A percentile compares a stretch with the other conserved stretches of the same genome.
phyloP scores from a whole-genome alignment of 2,797 vertebrate genomes.

The Lepidocolaptes lacrymiger region DNA sequence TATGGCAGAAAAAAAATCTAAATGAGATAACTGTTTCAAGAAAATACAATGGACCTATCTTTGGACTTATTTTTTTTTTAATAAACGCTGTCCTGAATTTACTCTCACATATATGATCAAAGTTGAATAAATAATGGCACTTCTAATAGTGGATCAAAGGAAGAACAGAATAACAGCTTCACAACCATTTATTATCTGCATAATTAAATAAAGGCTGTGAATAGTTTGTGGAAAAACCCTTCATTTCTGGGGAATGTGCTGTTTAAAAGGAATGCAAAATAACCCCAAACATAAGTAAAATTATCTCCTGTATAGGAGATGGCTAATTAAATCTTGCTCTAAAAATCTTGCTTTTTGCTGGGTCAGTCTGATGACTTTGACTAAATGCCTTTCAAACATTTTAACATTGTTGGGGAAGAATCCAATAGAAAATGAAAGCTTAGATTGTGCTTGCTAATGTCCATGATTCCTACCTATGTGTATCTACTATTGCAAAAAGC shows the following conservation, averaged over 20 bases:
- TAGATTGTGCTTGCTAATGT: background rate
- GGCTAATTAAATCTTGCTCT: conserved; percentile 8
- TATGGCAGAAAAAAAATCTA: background rate
- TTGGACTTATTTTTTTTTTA: background rate
- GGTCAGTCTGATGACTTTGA: background rate
- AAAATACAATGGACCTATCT: background rate
- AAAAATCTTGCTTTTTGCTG: background rate
- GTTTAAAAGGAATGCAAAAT: conserved; percentile 51
- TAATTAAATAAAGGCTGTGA: conserved; percentile 46
- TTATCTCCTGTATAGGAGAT: background rate
- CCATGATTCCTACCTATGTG: background rate
- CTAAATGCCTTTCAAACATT: background rate
- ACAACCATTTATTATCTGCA: conserved; percentile 24
- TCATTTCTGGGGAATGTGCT: background rate
- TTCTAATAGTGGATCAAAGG: conserved; percentile 22
- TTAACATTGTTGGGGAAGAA: background rate
- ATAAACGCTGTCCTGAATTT: conserved; percentile 27
- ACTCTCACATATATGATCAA: background rate
- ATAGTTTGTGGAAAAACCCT: conserved; percentile 13
- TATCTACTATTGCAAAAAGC: background rate
- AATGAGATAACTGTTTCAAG: background rate
- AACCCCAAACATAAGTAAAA: conserved; percentile 3
- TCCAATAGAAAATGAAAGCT: background rate
- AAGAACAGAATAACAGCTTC: conserved; percentile 36
- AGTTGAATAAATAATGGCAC: conserved; percentile 37